Evolutionary conservation across 92 coral and sea anemone genomes (phyloP).

Genomic region (Umimayanthus kanabou): DNA sequence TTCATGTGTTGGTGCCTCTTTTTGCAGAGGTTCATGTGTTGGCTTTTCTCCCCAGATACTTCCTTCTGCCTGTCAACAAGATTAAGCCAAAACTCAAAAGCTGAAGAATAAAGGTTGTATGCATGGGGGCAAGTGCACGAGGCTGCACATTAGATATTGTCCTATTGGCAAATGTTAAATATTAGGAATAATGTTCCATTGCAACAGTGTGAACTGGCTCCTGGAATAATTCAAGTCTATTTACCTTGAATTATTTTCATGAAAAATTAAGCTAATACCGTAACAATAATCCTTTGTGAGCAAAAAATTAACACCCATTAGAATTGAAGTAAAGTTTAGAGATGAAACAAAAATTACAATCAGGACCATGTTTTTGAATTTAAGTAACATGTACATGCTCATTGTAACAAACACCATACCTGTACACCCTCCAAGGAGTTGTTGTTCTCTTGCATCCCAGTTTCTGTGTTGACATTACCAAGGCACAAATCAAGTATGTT

Average conservation of each 20-base stretch:
- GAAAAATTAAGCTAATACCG: no score
- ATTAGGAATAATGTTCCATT: background rate
- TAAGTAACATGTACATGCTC: background rate
- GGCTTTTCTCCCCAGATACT: background rate
- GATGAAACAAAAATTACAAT: no score
- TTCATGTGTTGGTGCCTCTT: conserved; percentile 2
- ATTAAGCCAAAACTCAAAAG: background rate
- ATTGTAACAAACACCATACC: conserved; percentile 23
- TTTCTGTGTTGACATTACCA: conserved; percentile 43
- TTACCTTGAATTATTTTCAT: no score
- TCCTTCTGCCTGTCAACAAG: background rate
- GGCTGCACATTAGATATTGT: background rate
- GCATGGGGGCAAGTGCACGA: background rate
- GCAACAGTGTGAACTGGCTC: background rate
- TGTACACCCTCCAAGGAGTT: conserved; percentile 43
- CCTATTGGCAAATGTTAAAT: background rate
- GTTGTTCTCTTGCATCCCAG: conserved; percentile 47
- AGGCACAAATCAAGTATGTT: conserved; percentile 46
- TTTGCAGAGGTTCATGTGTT: background rate
- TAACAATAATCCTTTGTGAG: no score
- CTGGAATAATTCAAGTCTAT: background rate
- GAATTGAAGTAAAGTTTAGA: no score
- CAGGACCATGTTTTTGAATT: no score
- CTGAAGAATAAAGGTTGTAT: conserved; percentile 5
- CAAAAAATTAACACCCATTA: no score